Evolutionary conservation across 2,888 invertebrate species (phyloP).

Genomic region (Ceratothoa steindachneri): DNA sequence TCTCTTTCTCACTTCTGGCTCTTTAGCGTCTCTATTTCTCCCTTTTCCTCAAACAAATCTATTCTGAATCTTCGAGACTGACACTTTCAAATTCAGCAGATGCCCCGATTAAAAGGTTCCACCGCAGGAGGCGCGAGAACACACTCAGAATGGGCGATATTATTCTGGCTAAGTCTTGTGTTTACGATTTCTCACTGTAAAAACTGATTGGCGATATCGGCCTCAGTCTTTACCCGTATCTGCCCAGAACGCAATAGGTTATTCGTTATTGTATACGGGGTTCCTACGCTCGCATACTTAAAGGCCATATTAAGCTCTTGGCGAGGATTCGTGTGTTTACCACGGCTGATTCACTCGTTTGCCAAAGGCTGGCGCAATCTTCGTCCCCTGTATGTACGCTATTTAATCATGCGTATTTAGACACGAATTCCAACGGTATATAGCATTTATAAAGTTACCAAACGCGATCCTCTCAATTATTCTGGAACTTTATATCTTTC

Average conservation of each 20-base stretch:
- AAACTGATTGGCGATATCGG: background rate
- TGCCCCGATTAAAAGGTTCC: constrained; percentile 6
- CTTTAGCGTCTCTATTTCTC: no score
- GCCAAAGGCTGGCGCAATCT: no score
- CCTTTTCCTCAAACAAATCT: background rate
- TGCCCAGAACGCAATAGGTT: background rate
- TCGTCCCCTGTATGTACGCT: no score
- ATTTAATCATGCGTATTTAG: no score
- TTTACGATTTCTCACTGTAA: background rate
- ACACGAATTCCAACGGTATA: no score
- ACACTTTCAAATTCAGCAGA: constrained; percentile 10
- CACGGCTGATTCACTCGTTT: background rate
- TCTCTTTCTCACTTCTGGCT: no score
- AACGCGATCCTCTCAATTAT: no score
- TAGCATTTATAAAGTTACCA: no score
- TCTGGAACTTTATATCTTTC: no score
- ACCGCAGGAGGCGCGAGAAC: background rate
- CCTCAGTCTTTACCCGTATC: background rate
- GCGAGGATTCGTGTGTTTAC: background rate
- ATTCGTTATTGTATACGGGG: background rate
- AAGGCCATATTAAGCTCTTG: background rate
- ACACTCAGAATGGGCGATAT: background rate
- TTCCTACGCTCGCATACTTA: background rate
- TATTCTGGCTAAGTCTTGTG: background rate
- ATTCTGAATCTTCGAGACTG: constrained; percentile 6